phyloP scores from a whole-genome alignment of 2,797 vertebrate genomes.

The Balearica regulorum region DNA sequence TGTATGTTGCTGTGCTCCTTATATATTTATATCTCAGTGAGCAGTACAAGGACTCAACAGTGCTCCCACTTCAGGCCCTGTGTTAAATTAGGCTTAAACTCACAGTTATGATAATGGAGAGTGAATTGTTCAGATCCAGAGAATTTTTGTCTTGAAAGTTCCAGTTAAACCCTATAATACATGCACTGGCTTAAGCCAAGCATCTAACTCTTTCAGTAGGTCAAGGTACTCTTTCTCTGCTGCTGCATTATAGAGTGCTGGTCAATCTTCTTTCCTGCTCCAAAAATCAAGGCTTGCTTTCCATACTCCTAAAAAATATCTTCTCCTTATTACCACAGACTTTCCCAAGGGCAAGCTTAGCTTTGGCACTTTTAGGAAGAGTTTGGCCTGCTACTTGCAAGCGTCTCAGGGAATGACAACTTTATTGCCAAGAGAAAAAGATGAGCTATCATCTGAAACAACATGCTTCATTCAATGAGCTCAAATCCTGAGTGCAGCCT shows the following conservation, averaged over 20 bases:
- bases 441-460: not conserved
- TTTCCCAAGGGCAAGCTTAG: not conserved
- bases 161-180: not conserved
- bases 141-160: not conserved
- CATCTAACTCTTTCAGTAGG: not conserved
- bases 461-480: not conserved
- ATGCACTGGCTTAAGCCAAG: not conserved
- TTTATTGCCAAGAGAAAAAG: not conserved
- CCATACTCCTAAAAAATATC: not conserved
- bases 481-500: not conserved
- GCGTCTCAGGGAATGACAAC: not conserved
- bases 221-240: not conserved
- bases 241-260: not conserved
- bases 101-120: not conserved
- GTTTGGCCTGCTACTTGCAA: not conserved
- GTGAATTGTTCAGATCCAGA: not conserved
- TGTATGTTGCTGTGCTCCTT: not conserved
- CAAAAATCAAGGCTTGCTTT: not conserved
- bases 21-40: not conserved
- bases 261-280: not conserved
- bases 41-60: not conserved
- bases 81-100: conserved; percentile 13
- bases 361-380: not conserved
- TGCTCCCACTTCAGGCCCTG: not conserved
- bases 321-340: not conserved